Evolutionary conservation across 2,113 vertebrate species (phyloP).

Genomic region (Odontesthes bonariensis): DNA sequence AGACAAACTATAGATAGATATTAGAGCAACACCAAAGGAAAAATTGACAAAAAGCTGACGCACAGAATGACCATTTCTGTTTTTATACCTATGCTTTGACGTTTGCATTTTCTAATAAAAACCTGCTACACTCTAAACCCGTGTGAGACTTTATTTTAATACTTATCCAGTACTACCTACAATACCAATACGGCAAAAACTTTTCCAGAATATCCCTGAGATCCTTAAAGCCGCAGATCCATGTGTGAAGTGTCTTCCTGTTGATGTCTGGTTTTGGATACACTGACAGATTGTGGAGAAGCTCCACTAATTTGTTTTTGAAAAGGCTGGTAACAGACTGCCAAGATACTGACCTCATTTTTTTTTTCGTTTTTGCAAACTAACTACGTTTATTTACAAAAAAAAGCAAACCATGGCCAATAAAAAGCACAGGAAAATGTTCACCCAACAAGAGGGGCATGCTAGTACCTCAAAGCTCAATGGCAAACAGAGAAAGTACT

Average conservation of each 20-base stretch:
- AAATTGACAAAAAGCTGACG: background rate
- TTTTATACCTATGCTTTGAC: constrained; percentile 55
- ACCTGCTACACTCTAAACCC: background rate
- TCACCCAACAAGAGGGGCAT: background rate
- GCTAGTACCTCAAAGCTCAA: background rate
- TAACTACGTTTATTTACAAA: no score
- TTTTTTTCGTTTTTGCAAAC: no score
- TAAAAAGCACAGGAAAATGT: no score
- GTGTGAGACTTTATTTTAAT: constrained; percentile 10
- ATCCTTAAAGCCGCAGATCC: background rate
- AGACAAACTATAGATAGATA: constrained; percentile 1
- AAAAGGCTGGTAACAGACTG: no score
- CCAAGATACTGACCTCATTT: no score
- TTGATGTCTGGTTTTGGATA: no score
- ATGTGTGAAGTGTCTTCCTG: background rate
- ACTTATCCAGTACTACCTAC: background rate
- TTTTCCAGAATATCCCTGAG: background rate
- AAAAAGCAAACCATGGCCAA: no score
- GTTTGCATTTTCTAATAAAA: constrained; percentile 69
- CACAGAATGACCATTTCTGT: constrained; percentile 7
- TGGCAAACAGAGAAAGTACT: background rate
- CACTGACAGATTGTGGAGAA: no score
- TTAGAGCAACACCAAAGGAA: background rate
- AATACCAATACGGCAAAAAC: no score
- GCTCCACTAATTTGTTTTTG: no score